A percentile compares a stretch with the other conserved stretches of the same genome.
Evolutionary conservation across 2,113 vertebrate species (phyloP).

Genomic region (Heterotis niloticus): DNA sequence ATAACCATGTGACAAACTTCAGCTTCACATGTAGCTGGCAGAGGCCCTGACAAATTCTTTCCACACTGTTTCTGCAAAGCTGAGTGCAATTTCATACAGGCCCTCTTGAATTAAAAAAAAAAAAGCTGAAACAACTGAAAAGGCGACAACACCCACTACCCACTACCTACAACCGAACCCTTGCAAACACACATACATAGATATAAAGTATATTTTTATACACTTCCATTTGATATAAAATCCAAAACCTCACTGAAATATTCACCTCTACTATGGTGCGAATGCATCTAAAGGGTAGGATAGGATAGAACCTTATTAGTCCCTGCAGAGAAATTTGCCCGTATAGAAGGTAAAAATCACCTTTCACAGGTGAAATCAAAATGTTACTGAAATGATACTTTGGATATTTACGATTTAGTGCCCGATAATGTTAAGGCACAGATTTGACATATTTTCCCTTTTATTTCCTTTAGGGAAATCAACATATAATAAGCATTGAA

Average conservation of each 20-base stretch:
- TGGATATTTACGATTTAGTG: neutral
- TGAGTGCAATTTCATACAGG: neutral
- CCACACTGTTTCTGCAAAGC: neutral
- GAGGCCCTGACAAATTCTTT: neutral
- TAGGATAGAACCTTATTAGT: neutral
- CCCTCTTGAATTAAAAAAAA: neutral
- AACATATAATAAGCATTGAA: neutral
- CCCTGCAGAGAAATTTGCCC: no score
- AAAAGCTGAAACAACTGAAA: neutral
- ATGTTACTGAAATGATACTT: no score
- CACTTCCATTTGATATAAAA: neutral
- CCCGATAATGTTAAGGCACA: neutral
- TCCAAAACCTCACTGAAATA: no score
- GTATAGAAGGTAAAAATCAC: no score
- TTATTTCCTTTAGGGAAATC: neutral
- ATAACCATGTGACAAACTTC: neutral
- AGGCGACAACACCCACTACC: neutral
- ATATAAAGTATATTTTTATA: neutral
- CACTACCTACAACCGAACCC: no score
- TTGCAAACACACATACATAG: neutral
- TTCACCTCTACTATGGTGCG: no score
- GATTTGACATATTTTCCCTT: neutral
- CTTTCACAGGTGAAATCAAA: no score
- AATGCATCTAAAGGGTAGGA: no score
- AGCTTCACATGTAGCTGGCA: neutral